Percentiles rank a stretch among this genome's conserved stretches.
These are phyloP conservation scores for Sebastes vulpes DNA, from an alignment of 2,797 vertebrate species.

Conservation along the genomic window DNA sequence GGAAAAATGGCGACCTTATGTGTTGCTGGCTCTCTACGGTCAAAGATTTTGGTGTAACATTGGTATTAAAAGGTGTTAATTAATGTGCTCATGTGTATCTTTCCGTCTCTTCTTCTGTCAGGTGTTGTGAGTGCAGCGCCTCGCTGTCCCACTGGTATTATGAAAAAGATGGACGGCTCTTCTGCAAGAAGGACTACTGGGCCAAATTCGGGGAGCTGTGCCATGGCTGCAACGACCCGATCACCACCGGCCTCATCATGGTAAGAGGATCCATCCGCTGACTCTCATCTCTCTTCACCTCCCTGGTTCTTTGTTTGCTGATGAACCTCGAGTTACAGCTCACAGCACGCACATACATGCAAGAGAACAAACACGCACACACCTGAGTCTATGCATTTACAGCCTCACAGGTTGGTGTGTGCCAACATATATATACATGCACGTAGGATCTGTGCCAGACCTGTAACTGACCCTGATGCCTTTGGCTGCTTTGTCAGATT, in stretches of 20 bases:
- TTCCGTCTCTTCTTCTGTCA: constrained; percentile 9
- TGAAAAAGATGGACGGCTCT: constrained; percentile 96
- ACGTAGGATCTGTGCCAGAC: constrained; percentile 48
- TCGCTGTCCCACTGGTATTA: constrained; percentile 98
- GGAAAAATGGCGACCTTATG: too few species aligned
- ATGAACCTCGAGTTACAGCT: constrained; percentile 57
- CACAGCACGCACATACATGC: neutral
- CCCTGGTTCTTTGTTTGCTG: constrained; percentile 44
- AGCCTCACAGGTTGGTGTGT: neutral
- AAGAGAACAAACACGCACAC: neutral
- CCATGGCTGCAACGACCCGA: constrained; percentile 95
- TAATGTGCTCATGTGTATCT: neutral
- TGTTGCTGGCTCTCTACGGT: too few species aligned
- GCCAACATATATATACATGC: constrained; percentile 3
- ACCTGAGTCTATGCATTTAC: constrained; percentile 10
- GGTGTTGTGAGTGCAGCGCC: constrained; percentile 94
- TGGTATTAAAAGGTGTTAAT: neutral
- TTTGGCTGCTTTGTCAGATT: constrained; percentile 32
- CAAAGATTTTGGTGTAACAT: too few species aligned
- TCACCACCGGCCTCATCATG: constrained; percentile 98
- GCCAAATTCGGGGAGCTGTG: constrained; percentile 94
- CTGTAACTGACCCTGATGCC: constrained; percentile 62
- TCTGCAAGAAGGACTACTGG: constrained; percentile 99
- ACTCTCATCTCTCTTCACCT: constrained; percentile 45
- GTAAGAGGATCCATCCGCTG: constrained; percentile 81